Evolutionary conservation across 53 echinoderm and acorn worm genomes (phyloP).

Genomic region (Glandiceps talaboti): DNA sequence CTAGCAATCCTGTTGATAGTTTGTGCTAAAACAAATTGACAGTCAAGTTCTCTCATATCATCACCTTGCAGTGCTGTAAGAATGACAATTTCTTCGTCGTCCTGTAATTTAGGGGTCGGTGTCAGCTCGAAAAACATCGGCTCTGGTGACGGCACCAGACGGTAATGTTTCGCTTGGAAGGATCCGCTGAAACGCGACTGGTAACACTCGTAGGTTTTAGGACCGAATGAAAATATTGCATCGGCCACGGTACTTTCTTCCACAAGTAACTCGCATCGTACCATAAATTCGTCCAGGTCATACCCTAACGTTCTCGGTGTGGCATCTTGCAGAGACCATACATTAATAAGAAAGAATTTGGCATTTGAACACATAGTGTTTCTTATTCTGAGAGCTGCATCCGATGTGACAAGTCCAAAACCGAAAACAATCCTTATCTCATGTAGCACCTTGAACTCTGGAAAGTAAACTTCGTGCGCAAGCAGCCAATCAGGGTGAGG

Average conservation of each 20-base stretch:
- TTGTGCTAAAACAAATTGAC: not conserved
- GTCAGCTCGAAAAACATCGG: not conserved
- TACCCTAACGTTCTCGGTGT: not conserved
- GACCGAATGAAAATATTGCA: not conserved
- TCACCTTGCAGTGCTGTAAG: not conserved
- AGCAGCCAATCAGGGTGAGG: not conserved
- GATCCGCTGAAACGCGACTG: not conserved
- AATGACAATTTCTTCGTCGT: not conserved
- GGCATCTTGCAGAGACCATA: not conserved
- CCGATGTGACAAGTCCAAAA: not conserved
- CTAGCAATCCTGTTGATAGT: not conserved
- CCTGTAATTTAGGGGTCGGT: not conserved
- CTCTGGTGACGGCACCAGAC: not conserved
- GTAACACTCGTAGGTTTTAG: not conserved
- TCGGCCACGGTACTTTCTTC: not conserved
- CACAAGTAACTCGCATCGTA: not conserved
- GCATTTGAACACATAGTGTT: not conserved
- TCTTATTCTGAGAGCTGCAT: not conserved
- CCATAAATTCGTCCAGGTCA: not conserved
- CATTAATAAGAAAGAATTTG: not conserved
- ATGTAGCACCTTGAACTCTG: not conserved
- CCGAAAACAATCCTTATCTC: not conserved
- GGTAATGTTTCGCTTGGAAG: not conserved
- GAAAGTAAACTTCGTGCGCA: not conserved
- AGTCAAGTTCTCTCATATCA: not conserved